A percentile compares a stretch with the other conserved stretches of the same genome.
These are phyloP conservation scores for Tetragonisca angustula DNA, from an alignment of 2,888 invertebrate species.

Conservation along the genomic window DNA sequence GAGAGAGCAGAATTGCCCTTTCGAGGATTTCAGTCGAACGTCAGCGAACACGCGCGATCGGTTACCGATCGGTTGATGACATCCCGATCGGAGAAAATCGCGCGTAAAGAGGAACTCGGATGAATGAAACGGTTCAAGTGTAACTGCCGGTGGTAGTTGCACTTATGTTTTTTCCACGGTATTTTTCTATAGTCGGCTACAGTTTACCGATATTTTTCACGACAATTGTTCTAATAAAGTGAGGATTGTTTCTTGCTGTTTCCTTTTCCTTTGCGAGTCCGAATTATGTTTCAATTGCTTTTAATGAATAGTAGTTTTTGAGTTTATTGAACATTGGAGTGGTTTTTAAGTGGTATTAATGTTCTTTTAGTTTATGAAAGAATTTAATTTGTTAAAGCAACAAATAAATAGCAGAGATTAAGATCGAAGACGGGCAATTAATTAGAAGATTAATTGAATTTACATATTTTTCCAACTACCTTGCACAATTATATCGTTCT, in stretches of 20 bases:
- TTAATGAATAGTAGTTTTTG: too few relatives aligned
- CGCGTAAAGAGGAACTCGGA: conserved; percentile 2
- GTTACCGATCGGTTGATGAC: conserved; percentile 41
- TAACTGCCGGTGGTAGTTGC: background rate
- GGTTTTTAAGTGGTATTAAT: too few relatives aligned
- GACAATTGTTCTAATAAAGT: too few relatives aligned
- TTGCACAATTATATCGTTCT: accelerated
- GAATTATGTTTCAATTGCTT: background rate
- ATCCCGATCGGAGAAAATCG: conserved; percentile 18
- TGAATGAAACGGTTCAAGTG: background rate
- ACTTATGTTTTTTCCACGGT: background rate
- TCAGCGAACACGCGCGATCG: conserved; percentile 37
- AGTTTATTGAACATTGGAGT: too few relatives aligned
- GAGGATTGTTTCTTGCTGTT: background rate
- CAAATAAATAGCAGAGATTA: too few relatives aligned
- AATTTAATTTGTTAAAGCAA: too few relatives aligned
- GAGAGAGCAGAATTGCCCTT: conserved; percentile 63
- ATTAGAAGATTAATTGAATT: too few relatives aligned
- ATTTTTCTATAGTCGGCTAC: background rate
- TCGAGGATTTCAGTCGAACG: conserved; percentile 67
- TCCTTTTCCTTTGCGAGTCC: background rate
- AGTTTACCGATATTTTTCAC: background rate
- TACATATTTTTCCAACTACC: background rate
- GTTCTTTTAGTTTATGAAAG: too few relatives aligned
- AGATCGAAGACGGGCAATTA: too few relatives aligned